phyloP scores from a whole-genome alignment of 2,888 invertebrate species.

The Gryllus longicercus region DNA sequence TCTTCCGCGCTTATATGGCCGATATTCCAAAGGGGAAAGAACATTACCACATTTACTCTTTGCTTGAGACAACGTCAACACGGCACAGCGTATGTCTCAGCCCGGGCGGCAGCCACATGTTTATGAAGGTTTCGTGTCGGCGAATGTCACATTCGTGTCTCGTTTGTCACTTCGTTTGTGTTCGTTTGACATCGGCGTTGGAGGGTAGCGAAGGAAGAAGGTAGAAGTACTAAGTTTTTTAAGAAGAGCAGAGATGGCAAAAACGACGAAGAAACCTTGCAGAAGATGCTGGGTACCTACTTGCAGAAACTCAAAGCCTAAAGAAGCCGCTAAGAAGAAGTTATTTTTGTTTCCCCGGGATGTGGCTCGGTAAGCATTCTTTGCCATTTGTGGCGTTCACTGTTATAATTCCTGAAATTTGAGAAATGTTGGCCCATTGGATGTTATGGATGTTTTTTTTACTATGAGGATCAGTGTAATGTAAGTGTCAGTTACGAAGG shows the following conservation, averaged over 20 bases:
- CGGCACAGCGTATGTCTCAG: background rate
- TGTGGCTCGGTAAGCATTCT: background rate
- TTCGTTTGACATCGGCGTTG: background rate
- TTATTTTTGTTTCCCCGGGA: slow-evolving; percentile 6
- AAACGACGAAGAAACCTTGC: background rate
- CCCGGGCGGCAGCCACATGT: background rate
- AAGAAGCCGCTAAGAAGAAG: slow-evolving; percentile 9
- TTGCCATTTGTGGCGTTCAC: too few relatives aligned
- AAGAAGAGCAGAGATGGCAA: background rate
- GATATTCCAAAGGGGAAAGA: too few relatives aligned
- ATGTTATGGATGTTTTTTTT: too few relatives aligned
- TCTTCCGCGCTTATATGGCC: too few relatives aligned
- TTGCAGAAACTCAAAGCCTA: background rate
- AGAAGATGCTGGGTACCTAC: background rate
- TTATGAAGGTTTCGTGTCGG: background rate
- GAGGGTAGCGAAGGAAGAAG: too few relatives aligned
- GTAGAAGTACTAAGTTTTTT: background rate
- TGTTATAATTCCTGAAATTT: too few relatives aligned
- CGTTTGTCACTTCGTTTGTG: background rate
- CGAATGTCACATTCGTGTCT: background rate
- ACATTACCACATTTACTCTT: background rate
- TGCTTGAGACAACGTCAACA: background rate
- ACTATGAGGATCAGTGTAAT: too few relatives aligned
- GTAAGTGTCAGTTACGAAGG: too few relatives aligned
- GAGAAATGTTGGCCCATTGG: too few relatives aligned